Evolutionary conservation across 1,140 invertebrate genomes (phyloP).

Genomic region (Bombus haemorrhoidalis): DNA sequence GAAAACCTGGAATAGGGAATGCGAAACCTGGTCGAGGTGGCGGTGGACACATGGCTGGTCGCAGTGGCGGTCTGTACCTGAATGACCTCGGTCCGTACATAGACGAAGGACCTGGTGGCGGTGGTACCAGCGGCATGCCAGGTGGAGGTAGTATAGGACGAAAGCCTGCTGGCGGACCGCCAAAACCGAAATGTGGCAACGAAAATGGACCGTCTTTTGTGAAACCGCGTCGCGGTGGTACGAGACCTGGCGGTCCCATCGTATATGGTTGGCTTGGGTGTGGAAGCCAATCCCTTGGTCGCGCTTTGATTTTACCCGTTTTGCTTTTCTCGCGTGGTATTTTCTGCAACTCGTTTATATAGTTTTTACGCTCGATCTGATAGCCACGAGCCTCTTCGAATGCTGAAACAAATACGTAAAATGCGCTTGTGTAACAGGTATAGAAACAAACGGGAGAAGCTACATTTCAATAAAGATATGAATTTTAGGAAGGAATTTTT

Average conservation of each 20-base stretch:
- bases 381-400: slow-evolving; percentile 85
- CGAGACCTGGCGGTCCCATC: slow-evolving; percentile 55
- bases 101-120: slow-evolving; percentile 52
- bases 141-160: slow-evolving; percentile 58
- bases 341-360: slow-evolving; percentile 71
- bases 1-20: slow-evolving; percentile 58
- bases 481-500: too few species aligned
- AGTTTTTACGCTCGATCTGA: slow-evolving; percentile 83
- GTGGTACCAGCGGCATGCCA: slow-evolving; percentile 4
- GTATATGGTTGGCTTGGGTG: neutral
- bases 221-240: slow-evolving; percentile 53
- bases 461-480: too few species aligned
- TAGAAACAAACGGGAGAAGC: too few species aligned
- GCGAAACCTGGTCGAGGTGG: slow-evolving; percentile 52
- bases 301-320: slow-evolving; percentile 44
- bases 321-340: slow-evolving; percentile 57
- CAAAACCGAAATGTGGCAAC: slow-evolving; percentile 58
- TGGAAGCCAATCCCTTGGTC: neutral
- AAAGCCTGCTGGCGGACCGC: slow-evolving; percentile 55
- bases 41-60: slow-evolving; percentile 46
- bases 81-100: slow-evolving; percentile 53
- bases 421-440: too few species aligned
- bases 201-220: slow-evolving; percentile 53
- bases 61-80: slow-evolving; percentile 61
- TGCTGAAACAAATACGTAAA: slow-evolving; percentile 75